phyloP scores from a whole-genome alignment of 2,888 invertebrate species.

The Cerastis leucographa region DNA sequence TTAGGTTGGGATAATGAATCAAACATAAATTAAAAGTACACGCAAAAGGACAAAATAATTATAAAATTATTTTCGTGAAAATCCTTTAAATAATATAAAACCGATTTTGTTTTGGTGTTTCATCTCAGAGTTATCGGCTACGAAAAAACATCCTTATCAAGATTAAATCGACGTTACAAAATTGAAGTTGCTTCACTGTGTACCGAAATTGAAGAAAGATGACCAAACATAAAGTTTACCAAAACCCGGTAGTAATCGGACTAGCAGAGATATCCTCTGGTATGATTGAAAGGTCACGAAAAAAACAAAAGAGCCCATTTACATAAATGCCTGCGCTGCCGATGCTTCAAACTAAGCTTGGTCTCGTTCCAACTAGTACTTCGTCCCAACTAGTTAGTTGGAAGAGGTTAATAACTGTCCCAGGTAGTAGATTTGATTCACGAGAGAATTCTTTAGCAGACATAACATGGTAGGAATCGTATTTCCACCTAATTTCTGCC shows the following conservation, averaged over 20 bases:
- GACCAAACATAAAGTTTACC: background rate
- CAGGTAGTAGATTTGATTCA: no score
- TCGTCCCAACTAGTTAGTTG: background rate
- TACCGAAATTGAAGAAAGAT: background rate
- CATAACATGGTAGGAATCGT: background rate
- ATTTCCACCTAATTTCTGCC: background rate
- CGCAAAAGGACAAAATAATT: background rate
- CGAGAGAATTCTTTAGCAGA: background rate
- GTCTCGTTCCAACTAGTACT: constrained; percentile 10
- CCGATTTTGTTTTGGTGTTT: background rate
- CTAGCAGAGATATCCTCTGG: background rate
- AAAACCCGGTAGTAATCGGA: background rate
- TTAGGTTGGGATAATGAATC: background rate
- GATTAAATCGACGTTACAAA: background rate
- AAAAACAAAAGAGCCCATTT: background rate
- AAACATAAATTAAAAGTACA: background rate
- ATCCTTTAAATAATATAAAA: background rate
- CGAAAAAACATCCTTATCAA: background rate
- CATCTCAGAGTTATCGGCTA: background rate
- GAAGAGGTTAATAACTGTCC: background rate
- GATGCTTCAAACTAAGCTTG: background rate
- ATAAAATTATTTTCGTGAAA: background rate
- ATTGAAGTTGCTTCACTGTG: background rate
- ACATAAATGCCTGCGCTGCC: constrained; percentile 3
- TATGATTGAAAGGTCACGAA: background rate